A percentile compares a stretch with the other conserved stretches of the same genome.
Evolutionary conservation across 92 coral and sea anemone species (phyloP).

Genomic region (Parazoanthus darwini): DNA sequence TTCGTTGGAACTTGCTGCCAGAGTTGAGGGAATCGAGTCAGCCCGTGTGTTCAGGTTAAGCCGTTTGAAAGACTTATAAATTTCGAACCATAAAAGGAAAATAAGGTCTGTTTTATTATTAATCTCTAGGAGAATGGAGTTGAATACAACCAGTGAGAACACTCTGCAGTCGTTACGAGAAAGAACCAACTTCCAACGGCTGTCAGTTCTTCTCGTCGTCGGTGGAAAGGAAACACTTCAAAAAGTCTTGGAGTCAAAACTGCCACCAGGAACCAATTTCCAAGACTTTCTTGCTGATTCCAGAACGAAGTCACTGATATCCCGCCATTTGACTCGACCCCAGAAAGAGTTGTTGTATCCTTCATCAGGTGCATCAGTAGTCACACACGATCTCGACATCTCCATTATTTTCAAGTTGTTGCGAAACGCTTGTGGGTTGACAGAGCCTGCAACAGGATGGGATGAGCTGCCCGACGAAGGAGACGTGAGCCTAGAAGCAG

Average conservation of each 20-base stretch:
- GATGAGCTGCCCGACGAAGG: conserved; percentile 7
- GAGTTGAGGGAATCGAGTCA: no score
- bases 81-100: no score
- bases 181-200: conserved; percentile 7
- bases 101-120: neutral
- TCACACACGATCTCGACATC: neutral
- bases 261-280: conserved; percentile 15
- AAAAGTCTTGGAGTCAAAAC: neutral
- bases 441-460: conserved; percentile 22
- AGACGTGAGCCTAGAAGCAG: conserved; percentile 21
- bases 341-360: conserved; percentile 19
- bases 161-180: neutral
- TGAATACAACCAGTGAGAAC: neutral
- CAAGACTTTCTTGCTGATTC: conserved; percentile 15
- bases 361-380: neutral
- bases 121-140: neutral
- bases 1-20: no score
- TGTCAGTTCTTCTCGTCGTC: conserved; percentile 9
- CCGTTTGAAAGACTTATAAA: neutral
- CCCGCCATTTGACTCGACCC: conserved; percentile 15
- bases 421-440: conserved; percentile 4
- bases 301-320: neutral
- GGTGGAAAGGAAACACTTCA: conserved; percentile 10
- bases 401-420: conserved; percentile 17
- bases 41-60: no score